Base-by-base conservation (phyloP, 2,888 invertebrate species). In the Agrochola lota region DNA sequence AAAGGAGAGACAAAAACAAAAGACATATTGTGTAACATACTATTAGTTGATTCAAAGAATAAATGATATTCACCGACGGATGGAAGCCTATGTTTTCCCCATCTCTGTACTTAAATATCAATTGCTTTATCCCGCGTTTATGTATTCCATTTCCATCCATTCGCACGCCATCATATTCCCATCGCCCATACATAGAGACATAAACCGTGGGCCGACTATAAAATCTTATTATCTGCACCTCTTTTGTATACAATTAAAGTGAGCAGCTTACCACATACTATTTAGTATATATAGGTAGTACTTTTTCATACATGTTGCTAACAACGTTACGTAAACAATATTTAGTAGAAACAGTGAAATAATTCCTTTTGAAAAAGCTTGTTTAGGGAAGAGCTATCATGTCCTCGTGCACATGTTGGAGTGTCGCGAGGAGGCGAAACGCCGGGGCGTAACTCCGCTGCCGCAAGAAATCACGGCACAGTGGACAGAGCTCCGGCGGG, bases 181-280 rank as follows among this genome's bases (percentile, higher is more conserved):
- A 75, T 74, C 85, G 43, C 81, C 69, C 73, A 60, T 62, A 87
- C 85, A 94, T 95, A 89, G 91, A 95, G 94, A 91, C 88, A 91
- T 94, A 94, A 93, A 92, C 85, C 69, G 76, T 64, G 77, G 84
- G 74, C 80, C 77, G 80, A 88, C 92, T 85, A 92, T 94, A 94
- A 95, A 95, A 91, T 88, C 91, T 93, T 94, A 95, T 94, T 94
- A 93, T 17, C 62, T 55, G 30, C 91, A 90, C 91, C 89, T 93
- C 89, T 92, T 94, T 94, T 94, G 93, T 94, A 93, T 93, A 91
- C 91, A 95, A 95, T 95, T 94, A 93, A 92, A 94, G 91, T 90
- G 91, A 91, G 90, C 90, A 90, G 46, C 52, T 71, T 4, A 68
- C 62, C 15, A 23, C 23, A 9, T 6, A 30, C 23, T 68, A 35